Evolutionary conservation across 2,888 invertebrate genomes (phyloP).

Genomic region (Mythimna ferrago): DNA sequence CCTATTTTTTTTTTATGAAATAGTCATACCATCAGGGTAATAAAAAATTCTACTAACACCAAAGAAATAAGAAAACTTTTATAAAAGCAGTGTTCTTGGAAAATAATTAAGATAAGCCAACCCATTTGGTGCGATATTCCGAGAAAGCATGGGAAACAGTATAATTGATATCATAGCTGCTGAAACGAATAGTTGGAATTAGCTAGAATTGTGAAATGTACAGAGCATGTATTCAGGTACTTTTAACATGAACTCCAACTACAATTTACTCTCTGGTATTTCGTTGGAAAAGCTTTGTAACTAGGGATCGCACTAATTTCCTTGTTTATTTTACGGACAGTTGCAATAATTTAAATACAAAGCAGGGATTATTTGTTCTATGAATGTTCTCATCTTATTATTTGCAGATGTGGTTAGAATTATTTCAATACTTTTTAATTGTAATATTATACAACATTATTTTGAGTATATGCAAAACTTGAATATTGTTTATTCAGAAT

Average conservation of each 20-base stretch:
- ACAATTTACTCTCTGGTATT: neutral
- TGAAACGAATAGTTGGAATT: neutral
- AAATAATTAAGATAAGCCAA: neutral
- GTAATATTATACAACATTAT: no score
- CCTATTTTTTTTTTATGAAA: no score
- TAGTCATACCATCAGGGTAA: no score
- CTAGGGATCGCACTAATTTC: conserved; percentile 3
- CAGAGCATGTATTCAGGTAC: no score
- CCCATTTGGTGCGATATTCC: neutral
- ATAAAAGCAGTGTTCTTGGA: neutral
- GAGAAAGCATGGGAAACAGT: neutral
- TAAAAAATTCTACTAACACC: no score
- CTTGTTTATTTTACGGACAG: neutral
- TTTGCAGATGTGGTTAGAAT: neutral
- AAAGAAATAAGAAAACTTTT: no score
- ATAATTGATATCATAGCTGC: conserved; percentile 1
- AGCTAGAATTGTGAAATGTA: neutral
- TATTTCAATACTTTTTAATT: neutral
- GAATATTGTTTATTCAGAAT: no score
- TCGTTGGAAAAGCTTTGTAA: neutral
- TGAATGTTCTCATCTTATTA: neutral
- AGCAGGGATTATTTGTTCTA: neutral
- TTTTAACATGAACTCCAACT: neutral
- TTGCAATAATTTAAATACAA: neutral
- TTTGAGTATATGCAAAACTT: no score